Evolutionary conservation across 37 sponge, comb jelly and placozoan genomes (phyloP).

Genomic region (Cliona cf. orientalis): DNA sequence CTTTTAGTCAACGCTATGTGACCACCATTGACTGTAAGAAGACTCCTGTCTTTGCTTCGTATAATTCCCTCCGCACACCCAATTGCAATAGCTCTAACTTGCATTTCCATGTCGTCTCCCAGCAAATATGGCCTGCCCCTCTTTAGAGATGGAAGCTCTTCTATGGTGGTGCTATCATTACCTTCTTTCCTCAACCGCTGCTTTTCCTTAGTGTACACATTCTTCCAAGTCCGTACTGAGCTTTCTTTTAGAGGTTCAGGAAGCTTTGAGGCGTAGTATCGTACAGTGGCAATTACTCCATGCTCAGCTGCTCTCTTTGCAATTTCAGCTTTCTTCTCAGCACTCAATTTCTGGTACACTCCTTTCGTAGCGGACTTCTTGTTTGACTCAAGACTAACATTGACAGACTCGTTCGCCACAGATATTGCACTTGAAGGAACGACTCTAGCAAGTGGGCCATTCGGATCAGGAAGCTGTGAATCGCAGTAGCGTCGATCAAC

Average conservation of each 20-base stretch:
- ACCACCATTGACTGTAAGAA: background rate
- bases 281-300: slow-evolving; percentile 1
- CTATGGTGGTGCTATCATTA: background rate
- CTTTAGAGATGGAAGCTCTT: too few species aligned
- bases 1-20: background rate
- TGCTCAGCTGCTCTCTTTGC: slow-evolving; percentile 5
- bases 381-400: background rate
- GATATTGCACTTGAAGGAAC: background rate
- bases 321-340: slow-evolving; percentile 12
- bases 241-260: background rate
- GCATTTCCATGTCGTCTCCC: background rate
- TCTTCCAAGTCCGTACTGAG: slow-evolving; percentile 11
- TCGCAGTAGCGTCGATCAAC: too few species aligned
- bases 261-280: background rate
- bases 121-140: background rate
- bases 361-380: background rate
- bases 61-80: background rate
- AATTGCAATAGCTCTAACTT: too few species aligned
- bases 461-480: too few species aligned
- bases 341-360: background rate
- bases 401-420: background rate
- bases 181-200: background rate
- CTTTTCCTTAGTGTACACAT: background rate
- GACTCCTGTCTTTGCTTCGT: background rate
- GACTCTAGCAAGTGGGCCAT: background rate